These are phyloP conservation scores for Acanthosepion lycidas DNA, from an alignment of 2,888 invertebrate genomes.

Conservation along the genomic window DNA sequence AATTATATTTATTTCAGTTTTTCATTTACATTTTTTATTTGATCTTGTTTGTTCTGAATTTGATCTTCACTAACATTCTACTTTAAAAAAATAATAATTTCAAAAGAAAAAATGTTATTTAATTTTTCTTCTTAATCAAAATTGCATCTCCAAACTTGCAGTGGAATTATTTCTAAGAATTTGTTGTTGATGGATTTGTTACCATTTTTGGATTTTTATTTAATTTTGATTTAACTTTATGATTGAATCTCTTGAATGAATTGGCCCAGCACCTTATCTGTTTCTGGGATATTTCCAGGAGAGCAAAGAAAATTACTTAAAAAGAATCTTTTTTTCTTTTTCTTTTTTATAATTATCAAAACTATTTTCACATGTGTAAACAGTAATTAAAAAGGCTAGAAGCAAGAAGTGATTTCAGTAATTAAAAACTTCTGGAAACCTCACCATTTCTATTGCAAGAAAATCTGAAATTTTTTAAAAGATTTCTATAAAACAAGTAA, in stretches of 20 bases:
- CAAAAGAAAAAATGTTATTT: neutral
- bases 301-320: conserved; percentile 12
- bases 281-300: conserved; percentile 33
- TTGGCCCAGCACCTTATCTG: neutral
- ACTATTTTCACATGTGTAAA: neutral
- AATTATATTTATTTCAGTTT: neutral
- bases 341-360: neutral
- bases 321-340: neutral
- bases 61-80: neutral
- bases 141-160: neutral
- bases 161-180: neutral
- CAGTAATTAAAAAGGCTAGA: neutral
- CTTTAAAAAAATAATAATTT: neutral
- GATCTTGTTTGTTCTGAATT: neutral
- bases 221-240: neutral
- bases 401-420: neutral
- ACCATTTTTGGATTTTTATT: neutral
- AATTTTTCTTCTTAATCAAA: conserved; percentile 33
- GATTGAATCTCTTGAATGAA: neutral
- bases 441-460: neutral
- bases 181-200: neutral
- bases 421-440: conserved; percentile 33
- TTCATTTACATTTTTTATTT: neutral
- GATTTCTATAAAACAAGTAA: neutral
- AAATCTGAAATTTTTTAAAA: neutral